A percentile compares a stretch with the other conserved stretches of the same genome.
Evolutionary conservation across 2,888 invertebrate genomes (phyloP).

Genomic region (Maniola hyperantus): DNA sequence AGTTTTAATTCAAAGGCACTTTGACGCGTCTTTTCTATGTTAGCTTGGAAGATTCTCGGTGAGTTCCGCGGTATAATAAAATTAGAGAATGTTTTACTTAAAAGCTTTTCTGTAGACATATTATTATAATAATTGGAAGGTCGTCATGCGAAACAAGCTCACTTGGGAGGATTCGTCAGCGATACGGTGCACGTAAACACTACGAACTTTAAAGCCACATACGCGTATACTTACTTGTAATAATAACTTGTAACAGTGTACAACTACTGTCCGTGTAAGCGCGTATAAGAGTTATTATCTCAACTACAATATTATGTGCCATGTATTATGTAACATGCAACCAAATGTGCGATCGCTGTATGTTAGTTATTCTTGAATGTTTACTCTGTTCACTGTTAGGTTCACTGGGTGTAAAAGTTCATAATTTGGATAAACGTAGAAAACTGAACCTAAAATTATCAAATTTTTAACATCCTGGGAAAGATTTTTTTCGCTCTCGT

Average conservation of each 20-base stretch:
- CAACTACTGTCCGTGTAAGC: constrained; percentile 28
- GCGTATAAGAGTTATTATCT: constrained; percentile 25
- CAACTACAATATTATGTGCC: constrained; percentile 13
- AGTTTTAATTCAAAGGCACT: constrained; percentile 35
- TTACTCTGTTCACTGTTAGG: too few species aligned
- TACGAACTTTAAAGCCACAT: constrained; percentile 28
- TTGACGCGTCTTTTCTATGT: constrained; percentile 37
- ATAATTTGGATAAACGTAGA: too few species aligned
- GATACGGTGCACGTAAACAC: constrained; percentile 32
- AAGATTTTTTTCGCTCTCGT: too few species aligned
- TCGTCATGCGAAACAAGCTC: constrained; percentile 44
- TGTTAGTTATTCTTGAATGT: too few species aligned
- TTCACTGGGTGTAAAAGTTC: too few species aligned
- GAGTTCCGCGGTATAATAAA: constrained; percentile 47
- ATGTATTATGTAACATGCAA: neutral
- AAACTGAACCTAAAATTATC: too few species aligned
- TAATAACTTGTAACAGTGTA: constrained; percentile 34
- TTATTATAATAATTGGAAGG: constrained; percentile 48
- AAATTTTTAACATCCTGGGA: too few species aligned
- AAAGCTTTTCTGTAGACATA: constrained; percentile 54
- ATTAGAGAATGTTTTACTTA: constrained; percentile 53
- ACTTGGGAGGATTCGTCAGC: constrained; percentile 51
- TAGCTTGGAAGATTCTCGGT: constrained; percentile 32
- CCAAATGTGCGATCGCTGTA: neutral
- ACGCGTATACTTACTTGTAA: too few species aligned